Base-by-base conservation (phyloP, 2,113 vertebrate genomes). In the Catharus minimus region DNA sequence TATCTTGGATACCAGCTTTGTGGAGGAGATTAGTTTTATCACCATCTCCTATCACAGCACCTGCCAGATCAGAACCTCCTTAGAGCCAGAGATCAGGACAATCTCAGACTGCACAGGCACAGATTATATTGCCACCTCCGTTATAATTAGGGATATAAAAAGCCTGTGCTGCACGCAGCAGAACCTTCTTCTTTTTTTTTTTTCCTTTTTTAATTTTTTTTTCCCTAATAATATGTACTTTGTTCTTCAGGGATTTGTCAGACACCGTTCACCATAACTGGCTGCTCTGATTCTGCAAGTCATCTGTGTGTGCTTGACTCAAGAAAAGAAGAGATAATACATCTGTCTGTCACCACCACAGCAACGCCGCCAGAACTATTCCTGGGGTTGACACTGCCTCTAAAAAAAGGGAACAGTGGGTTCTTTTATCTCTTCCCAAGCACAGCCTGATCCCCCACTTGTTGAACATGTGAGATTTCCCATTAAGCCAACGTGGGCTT, bases 1-100 rank as follows among this genome's bases (percentile, higher is more conserved):
- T 75, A 41, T 81, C 72, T 73, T 65, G 68, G 71, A 87, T 83
- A 87, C 68, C 1, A 4, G 64, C 69, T 92, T 87, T 95, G 50
- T 72, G 82, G 44, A 71, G 58, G 86, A 69, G 88, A 93, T 94
- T 83, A 94, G 52, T 39, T 85, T 83, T 84, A 86, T 93, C 91
- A 43, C n/a, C n/a, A 60, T 17, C 50, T 92, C 50, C 75, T 36
- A 82, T 94, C 86, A 71, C 79, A 86, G 68, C 58, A 36, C 61
- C 36, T 1, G 18, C 43, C 74, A 81, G 67, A 81, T 78, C 53
- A 33, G 65, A 92, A 11, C 49, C 38, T 77, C 71, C 80, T 94
- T 50, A 69, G 80, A 76, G 85, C 28, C 41, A 56, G 68, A 75
- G 80, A 88, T 56, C 75, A 76, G 75, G 88, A 81, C 58, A 60